Evolutionary conservation across 2,888 invertebrate species (phyloP), one percentile per base, ranked within the genome.

Genomic region (Agrotis segetum): DNA sequence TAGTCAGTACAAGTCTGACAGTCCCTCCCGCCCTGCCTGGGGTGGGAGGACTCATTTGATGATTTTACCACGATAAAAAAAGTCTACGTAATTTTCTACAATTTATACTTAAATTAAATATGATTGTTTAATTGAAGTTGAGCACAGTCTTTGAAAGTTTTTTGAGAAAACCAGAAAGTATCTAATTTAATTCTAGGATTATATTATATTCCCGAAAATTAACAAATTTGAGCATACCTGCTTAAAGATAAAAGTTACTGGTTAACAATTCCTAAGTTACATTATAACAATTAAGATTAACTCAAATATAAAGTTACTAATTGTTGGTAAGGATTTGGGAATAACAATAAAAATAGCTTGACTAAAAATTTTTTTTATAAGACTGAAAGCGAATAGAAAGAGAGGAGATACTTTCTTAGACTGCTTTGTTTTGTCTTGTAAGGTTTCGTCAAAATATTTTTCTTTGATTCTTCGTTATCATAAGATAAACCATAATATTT

Each of bases 191-290:
- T 7, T 11, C 34, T 24, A 55, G 34, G 17, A 56, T 46, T 11
- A 19, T 13, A 49, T 53, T 53, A 11, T 50, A 46, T 19, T 46
- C 21, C 40, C 40, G 0, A 71, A 44, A 14, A 19, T 55, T 16
- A 9, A 34, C n/a, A 21, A n/a, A 60, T 29, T 17, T n/a, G 3
- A 14, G 6, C 34, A 34, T 56, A 14, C n/a, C n/a, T 56, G 6
- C n/a, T 13, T 34, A 34, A 34, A 56, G 34, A 56, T 56, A 56
- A 56, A 56, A 56, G 56, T 56, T 56, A 34, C n/a, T 6, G 34
- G 3, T 34, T n/a, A 6, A 56, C 14, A 56, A 56, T 56, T 56
- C 34, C 34, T 13, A 19, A 34, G 7, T 14, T 34, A 19, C n/a
- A 19, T 49, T 7, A 55, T 6, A 56, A 34, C 13, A 34, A 13